Conservation (phyloP, 2,888 invertebrate species). For the Aphrophora alni region DNA sequence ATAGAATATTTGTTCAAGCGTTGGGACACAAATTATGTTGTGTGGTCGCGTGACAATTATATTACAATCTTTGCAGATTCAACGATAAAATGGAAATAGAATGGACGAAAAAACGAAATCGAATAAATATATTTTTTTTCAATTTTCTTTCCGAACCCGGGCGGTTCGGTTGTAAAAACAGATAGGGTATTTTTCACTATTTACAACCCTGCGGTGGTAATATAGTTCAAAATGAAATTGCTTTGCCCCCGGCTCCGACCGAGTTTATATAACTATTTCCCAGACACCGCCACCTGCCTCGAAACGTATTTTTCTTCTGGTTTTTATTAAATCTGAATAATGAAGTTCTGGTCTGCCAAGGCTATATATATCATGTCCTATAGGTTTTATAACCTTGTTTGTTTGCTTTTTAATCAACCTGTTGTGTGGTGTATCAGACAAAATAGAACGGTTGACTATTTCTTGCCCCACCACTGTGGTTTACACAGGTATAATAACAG, state of each 20-base stretch:
- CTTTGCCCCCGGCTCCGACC: not conserved
- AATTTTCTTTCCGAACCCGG: not conserved
- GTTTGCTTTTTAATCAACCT: not conserved
- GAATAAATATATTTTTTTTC: not conserved
- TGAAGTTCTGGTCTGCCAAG: not conserved
- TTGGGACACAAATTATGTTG: too few relatives aligned
- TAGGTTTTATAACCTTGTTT: not conserved
- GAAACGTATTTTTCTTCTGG: not conserved
- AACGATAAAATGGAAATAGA: too few relatives aligned
- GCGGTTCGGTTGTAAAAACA: not conserved
- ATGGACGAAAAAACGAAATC: not conserved
- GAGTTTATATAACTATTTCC: not conserved
- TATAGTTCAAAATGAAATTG: not conserved
- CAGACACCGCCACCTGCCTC: not conserved
- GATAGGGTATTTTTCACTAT: not conserved
- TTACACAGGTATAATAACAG: not conserved
- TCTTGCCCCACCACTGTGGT: too few relatives aligned
- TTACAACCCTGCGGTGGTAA: not conserved
- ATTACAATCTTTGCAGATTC: too few relatives aligned
- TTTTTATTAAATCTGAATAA: not conserved
- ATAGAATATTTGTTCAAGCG: too few relatives aligned
- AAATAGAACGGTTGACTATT: not conserved
- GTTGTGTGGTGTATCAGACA: not conserved
- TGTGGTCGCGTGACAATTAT: too few relatives aligned
- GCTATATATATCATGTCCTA: not conserved